phyloP scores from a whole-genome alignment of 2,888 invertebrate genomes.

The Lasioglossum vierecki region DNA sequence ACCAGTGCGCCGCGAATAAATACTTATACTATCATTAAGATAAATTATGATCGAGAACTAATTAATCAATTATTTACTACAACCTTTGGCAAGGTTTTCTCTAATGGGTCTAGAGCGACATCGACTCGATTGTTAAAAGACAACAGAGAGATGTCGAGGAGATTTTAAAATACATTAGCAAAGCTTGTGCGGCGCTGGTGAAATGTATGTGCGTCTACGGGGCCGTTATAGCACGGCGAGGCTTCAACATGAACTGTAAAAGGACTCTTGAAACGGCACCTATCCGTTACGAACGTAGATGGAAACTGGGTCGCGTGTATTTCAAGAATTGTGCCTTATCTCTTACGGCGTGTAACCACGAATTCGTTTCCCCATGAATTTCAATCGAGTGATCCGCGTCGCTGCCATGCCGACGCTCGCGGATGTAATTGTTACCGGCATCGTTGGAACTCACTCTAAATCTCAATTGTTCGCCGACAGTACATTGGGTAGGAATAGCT shows the following conservation, averaged over 20 bases:
- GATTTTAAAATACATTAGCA: constrained; percentile 35
- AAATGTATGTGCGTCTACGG: constrained; percentile 26
- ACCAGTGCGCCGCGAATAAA: no score
- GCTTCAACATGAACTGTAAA: constrained; percentile 52
- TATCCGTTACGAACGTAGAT: constrained; percentile 32
- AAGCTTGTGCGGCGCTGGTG: constrained; percentile 5
- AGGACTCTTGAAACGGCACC: constrained; percentile 59
- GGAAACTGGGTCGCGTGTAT: constrained; percentile 70
- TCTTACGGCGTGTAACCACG: constrained; percentile 68
- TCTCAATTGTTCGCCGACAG: constrained; percentile 54
- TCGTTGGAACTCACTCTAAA: constrained; percentile 60
- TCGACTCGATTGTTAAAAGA: constrained; percentile 21
- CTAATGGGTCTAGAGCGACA: constrained; percentile 5
- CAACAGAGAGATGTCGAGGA: background rate
- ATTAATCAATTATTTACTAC: no score
- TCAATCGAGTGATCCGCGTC: constrained; percentile 61
- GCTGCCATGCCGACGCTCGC: constrained; percentile 50
- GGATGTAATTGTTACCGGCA: constrained; percentile 47
- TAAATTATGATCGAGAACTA: no score
- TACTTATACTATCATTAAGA: no score
- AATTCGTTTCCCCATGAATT: constrained; percentile 73
- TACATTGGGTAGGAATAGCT: constrained; percentile 17
- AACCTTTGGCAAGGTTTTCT: background rate
- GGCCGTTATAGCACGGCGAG: constrained; percentile 42
- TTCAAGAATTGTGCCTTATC: constrained; percentile 73